phyloP scores from a whole-genome alignment of 2,797 vertebrate genomes.

The Gambelia wislizenii region DNA sequence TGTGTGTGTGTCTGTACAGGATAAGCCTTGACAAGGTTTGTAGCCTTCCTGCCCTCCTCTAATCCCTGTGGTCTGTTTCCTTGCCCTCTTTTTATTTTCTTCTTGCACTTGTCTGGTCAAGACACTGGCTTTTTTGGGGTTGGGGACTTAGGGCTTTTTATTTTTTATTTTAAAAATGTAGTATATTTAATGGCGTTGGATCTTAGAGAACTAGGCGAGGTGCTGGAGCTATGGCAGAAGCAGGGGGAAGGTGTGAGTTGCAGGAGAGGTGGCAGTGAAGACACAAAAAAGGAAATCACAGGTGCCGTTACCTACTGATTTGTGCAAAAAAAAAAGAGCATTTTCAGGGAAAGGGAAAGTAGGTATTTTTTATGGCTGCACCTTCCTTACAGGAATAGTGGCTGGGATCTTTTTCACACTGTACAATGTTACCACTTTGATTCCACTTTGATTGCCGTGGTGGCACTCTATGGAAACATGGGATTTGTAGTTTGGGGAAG shows the following conservation, averaged over 20 bases:
- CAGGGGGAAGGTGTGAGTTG: background rate
- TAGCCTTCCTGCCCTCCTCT: background rate
- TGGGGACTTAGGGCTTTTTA: background rate
- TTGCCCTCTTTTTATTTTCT: background rate
- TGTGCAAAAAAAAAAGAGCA: background rate
- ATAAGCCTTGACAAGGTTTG: background rate
- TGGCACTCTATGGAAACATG: too few relatives aligned
- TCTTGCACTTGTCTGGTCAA: conserved; percentile 40
- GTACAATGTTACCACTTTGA: too few relatives aligned
- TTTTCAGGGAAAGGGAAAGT: background rate
- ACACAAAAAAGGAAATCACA: too few relatives aligned
- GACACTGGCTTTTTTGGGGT: conserved; percentile 24
- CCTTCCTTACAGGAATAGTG: background rate
- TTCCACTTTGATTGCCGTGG: too few relatives aligned
- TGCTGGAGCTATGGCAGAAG: background rate
- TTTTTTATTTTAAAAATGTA: background rate
- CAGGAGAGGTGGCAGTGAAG: background rate
- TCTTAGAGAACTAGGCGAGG: background rate
- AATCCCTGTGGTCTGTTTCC: background rate
- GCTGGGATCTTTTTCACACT: background rate
- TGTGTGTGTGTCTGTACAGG: background rate
- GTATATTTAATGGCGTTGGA: conserved; percentile 22
- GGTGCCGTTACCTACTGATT: fast-evolving
- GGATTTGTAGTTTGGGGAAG: too few relatives aligned
- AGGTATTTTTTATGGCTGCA: background rate